Percentiles rank a stretch among this genome's conserved stretches.
Conservation (phyloP, 2,888 invertebrate species). For the Eulithis testata region DNA sequence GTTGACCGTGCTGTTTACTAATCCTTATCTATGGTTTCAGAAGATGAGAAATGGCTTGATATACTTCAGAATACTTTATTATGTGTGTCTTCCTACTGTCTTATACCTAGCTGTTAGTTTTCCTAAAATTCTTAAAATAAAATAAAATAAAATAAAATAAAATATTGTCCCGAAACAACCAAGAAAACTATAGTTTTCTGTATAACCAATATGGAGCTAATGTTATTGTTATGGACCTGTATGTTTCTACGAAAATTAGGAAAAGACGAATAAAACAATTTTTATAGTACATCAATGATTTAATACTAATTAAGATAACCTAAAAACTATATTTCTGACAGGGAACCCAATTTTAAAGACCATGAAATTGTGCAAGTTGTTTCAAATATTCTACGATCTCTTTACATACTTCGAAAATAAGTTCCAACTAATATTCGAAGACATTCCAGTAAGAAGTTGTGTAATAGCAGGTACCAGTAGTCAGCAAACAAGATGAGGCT, state of each 20-base stretch:
- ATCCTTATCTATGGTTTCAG: slow-evolving; percentile 10
- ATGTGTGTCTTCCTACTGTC: too few species aligned
- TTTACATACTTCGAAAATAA: too few species aligned
- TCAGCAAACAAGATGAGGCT: neutral
- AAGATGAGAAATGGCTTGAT: neutral
- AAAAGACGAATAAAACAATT: neutral
- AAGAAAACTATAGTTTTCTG: too few species aligned
- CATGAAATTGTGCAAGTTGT: neutral
- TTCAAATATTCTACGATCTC: neutral
- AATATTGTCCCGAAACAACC: too few species aligned
- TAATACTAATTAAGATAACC: neutral
- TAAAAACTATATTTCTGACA: slow-evolving; percentile 5
- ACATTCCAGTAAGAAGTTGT: neutral
- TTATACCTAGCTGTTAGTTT: too few species aligned
- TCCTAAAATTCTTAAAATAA: too few species aligned
- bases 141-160: too few species aligned
- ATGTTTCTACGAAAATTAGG: too few species aligned
- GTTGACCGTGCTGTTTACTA: neutral
- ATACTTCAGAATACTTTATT: too few species aligned
- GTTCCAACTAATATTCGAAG: neutral
- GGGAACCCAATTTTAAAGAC: slow-evolving; percentile 1
- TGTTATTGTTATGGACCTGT: too few species aligned
- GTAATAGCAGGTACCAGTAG: neutral
- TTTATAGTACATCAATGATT: slow-evolving; percentile 7
- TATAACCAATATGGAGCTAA: too few species aligned